A percentile compares a stretch with the other conserved stretches of the same genome.
Conservation (phyloP, 2,113 vertebrate species). For the Myrmecobius fasciatus region DNA sequence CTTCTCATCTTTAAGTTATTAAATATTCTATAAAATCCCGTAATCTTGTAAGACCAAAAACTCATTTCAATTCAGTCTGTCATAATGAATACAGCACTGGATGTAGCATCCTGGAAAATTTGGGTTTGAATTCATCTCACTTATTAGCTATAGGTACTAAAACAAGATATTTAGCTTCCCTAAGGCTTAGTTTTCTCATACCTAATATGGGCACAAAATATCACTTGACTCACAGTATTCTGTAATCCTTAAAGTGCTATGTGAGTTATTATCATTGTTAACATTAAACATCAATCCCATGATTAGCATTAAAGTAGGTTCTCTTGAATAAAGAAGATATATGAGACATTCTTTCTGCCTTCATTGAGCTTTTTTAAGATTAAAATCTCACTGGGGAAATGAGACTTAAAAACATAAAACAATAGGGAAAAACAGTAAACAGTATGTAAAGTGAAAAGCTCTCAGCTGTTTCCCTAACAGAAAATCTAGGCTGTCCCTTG, state of each 20-base stretch:
- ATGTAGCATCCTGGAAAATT: not conserved
- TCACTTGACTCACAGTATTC: not conserved
- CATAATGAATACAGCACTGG: not conserved
- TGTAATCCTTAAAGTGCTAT: not conserved
- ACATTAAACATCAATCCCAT: not conserved
- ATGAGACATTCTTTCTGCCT: not conserved
- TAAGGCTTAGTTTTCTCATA: not conserved
- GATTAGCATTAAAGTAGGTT: not conserved
- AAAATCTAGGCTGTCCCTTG: not conserved
- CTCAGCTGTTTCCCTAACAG: not conserved
- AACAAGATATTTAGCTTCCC: not conserved
- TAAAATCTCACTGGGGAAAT: conserved; percentile 14
- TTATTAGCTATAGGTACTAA: not conserved
- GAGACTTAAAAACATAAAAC: not conserved
- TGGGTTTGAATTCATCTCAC: not conserved
- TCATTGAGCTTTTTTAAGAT: conserved; percentile 13
- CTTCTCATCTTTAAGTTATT: not conserved
- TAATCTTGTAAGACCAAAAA: not conserved
- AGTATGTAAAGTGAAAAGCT: conserved; percentile 10
- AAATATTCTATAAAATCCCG: not conserved
- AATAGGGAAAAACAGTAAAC: not conserved
- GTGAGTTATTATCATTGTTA: not conserved
- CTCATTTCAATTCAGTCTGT: not conserved
- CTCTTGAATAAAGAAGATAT: not conserved
- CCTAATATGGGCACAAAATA: not conserved